Evolutionary conservation across 2,888 invertebrate species (phyloP), one percentile per base, ranked within the genome.

Genomic region (Branchipolynoe longqiensis): DNA sequence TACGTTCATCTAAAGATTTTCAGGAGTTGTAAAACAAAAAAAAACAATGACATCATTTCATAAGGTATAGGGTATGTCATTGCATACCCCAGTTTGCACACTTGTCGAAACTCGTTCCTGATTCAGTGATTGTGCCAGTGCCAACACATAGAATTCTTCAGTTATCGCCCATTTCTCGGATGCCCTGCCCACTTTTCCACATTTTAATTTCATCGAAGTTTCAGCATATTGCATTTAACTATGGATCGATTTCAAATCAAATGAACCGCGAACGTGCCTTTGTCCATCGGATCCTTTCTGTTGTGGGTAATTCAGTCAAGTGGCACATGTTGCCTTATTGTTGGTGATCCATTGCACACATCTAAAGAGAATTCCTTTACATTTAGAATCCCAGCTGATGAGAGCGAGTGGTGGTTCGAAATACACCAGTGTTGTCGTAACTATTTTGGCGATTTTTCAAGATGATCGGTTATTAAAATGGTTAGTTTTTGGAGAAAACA

Each of bases 151-250:
- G n/a, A 69, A 69, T 69, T n/a, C 69, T 36, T n/a, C 14, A 36
- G 38, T 69, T 69, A 69, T 69, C 69, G 69, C 69, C 38, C 69
- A 69, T 14, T 12, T 18, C n/a, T n/a, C 33, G 38, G 6, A 14
- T 69, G 69, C 69, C 69, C 69, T 69, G 69, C 69, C 69, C 69
- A 69, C 69, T 69, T 69, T 69, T 69, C 69, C 14, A 38, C 38
- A 22, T 4, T 36, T 4, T 36, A 38, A 69, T 69, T 69, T 38
- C 33, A 25, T 14, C 14, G 14, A 62, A 28, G 12, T 62, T 1
- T 31, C 12, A 25, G 31, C 31, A 62, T 14, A 62, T 1, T 25
- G 6, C 28, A 14, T 4, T 31, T n/a, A 18, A 14, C 25, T 28
- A 2, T 62, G 25, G 3, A 62, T 31, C 31, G n/a, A 56, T 56